These are phyloP conservation scores for Hoplias malabaricus DNA, from an alignment of 2,113 vertebrate genomes.

Conservation along the genomic window DNA sequence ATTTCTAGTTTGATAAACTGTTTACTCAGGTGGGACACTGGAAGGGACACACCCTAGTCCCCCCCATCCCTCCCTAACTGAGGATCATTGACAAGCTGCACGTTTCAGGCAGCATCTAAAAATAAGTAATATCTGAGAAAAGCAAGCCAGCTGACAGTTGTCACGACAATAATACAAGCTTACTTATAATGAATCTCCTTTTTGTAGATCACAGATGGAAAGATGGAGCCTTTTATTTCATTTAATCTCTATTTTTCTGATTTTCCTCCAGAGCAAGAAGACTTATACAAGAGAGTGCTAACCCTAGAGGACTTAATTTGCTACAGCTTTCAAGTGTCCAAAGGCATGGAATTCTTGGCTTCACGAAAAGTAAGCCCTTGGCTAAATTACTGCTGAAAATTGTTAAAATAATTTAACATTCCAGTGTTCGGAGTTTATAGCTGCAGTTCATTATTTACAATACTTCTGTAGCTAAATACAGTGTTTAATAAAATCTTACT, in stretches of 20 bases:
- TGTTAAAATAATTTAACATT: no score
- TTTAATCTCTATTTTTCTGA: slow-evolving; percentile 8
- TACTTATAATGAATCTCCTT: neutral
- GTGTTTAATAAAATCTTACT: neutral
- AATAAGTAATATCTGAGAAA: slow-evolving; percentile 42
- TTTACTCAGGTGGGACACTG: slow-evolving; percentile 74
- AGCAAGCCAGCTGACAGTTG: slow-evolving; percentile 21
- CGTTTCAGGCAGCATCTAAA: slow-evolving; percentile 56
- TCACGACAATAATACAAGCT: slow-evolving; percentile 12
- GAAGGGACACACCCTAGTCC: slow-evolving; percentile 56
- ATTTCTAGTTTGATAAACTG: slow-evolving; percentile 73
- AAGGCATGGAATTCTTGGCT: slow-evolving; percentile 94
- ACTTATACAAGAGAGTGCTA: slow-evolving; percentile 86
- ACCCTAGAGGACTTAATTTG: slow-evolving; percentile 92
- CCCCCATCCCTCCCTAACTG: slow-evolving; percentile 30
- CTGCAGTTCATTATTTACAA: neutral
- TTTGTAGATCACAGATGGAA: slow-evolving; percentile 37
- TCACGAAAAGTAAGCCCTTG: slow-evolving; percentile 84
- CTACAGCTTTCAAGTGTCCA: slow-evolving; percentile 95
- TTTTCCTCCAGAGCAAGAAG: slow-evolving; percentile 79
- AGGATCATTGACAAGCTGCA: slow-evolving; percentile 49
- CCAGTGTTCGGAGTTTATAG: neutral
- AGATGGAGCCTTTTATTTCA: slow-evolving; percentile 4
- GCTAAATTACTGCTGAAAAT: neutral
- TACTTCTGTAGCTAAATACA: no score